Base-by-base conservation (phyloP, 2,797 vertebrate species). In the Tragopan temminckii region DNA sequence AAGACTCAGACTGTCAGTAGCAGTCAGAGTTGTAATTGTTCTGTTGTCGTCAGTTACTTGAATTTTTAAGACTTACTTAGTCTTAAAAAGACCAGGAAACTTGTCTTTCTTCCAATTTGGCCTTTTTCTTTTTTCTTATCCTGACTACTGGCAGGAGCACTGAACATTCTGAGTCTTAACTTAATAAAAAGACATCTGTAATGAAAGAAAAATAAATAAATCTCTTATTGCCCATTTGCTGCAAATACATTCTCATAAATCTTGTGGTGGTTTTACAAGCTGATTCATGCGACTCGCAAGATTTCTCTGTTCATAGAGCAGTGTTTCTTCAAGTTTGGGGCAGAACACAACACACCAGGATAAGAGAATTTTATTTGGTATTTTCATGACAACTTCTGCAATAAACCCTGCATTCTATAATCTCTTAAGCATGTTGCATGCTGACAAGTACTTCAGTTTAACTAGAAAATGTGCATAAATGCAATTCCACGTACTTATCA, bases 1-100 rank as follows among this genome's bases (percentile, higher is more conserved):
- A 94, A 87, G 40, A 50, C 85, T 81, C 74, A 80, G 79, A 52
- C 75, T 78, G 80, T 48, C 79, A 90, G 86, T 13, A 77, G 79
- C 61, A 77, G 68, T 23, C 53, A 25, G 61, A 31, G 36, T 69
- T 86, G 67, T 40, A 7, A 0, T 57, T 71, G 36, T 40, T 53
- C 61, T 79, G 43, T 27, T 76, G 88, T 50, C 55, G 80, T 72
- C 89, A 55, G 58, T 25, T 90, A 35, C 48, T 50, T 85, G 66
- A 18, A 20, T 42, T 33, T 68, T 76, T 25, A 66, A 55, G 68
- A 50, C 43, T n/a, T 38, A 55, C 20, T 59, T 57, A 36, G 36
- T 57, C 55, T 33, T 57, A 33, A 57, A 33, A 57, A 33, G 55
- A 57, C 3, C 38, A 76, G 48, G 38, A 61, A 64, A 36, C 20